Conservation (phyloP, 2,113 vertebrate genomes). For the Australoheros scitulus region DNA sequence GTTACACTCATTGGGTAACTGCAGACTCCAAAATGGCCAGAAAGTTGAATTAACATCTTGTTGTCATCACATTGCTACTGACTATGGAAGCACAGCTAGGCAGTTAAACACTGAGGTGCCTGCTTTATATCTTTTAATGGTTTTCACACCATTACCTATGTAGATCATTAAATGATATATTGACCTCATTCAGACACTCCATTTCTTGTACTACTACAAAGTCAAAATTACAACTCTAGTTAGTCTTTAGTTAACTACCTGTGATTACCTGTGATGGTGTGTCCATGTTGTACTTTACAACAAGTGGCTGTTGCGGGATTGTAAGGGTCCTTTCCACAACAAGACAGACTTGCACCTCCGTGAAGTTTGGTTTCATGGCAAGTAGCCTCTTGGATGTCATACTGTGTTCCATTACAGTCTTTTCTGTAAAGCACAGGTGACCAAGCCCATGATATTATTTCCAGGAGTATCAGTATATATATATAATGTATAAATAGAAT, state of each 20-base stretch:
- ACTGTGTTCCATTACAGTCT: background rate
- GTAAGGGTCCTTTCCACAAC: background rate
- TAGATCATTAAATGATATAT: background rate
- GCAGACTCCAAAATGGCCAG: background rate
- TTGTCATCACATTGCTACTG: no score
- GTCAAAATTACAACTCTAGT: background rate
- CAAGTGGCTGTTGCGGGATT: no score
- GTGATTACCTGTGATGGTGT: background rate
- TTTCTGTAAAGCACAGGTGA: background rate
- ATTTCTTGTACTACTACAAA: background rate
- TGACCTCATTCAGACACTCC: background rate
- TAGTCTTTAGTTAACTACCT: background rate
- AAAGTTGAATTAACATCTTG: background rate
- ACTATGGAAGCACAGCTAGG: background rate
- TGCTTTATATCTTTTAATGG: background rate
- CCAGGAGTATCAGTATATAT: background rate
- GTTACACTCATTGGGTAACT: background rate
- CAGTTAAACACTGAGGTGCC: background rate
- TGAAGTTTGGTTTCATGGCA: no score
- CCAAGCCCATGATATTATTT: background rate
- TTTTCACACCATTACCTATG: background rate
- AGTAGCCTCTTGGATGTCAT: no score
- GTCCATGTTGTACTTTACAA: background rate
- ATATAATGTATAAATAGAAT: background rate
- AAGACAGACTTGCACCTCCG: background rate